Conservation (phyloP, 2,888 invertebrate species). For the Ypsolopha scabrella region DNA sequence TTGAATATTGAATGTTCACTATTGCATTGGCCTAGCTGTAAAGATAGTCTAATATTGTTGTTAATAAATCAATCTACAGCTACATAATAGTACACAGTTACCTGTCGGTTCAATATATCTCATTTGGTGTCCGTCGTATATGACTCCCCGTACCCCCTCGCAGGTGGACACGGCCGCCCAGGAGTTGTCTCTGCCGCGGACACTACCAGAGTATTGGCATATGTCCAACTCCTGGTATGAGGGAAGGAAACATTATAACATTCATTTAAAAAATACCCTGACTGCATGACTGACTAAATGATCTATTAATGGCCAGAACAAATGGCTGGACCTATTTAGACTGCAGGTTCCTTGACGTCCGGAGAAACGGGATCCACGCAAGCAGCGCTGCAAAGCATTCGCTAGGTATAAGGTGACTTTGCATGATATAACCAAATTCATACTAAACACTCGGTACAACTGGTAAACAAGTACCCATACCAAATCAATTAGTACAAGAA, state of each 20-base stretch:
- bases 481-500: no score
- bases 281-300: no score
- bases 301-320: no score
- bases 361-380: no score
- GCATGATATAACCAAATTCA: background rate
- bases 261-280: background rate
- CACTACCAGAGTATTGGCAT: conserved; percentile 83
- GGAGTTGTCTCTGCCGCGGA: conserved; percentile 77
- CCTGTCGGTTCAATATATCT: conserved; percentile 74
- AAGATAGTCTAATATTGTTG: no score
- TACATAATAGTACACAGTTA: conserved; percentile 19
- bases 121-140: conserved; percentile 82
- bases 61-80: background rate
- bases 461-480: no score
- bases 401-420: background rate
- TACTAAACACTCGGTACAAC: no score
- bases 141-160: conserved; percentile 78
- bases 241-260: background rate
- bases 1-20: no score
- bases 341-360: no score
- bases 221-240: conserved; percentile 73
- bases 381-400: no score
- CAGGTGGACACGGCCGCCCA: conserved; percentile 91
- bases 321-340: no score
- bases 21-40: no score